Evolutionary conservation across 1,140 invertebrate species (phyloP), one percentile per base, ranked within the genome.

Genomic region (Phymorhynchus buccinoides): DNA sequence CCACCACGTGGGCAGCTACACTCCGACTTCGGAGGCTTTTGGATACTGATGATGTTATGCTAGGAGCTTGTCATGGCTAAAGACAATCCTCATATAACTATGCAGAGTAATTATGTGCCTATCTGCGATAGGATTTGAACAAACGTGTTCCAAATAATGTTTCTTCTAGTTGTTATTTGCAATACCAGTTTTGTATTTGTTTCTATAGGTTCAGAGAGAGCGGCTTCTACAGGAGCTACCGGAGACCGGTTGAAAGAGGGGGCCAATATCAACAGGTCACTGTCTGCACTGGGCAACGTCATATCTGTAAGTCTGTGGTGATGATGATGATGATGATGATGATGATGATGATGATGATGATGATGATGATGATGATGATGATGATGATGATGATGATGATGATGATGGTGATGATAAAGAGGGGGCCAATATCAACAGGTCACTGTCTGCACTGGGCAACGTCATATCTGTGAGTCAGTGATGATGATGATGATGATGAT

Each of bases 191-290:
- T 66, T 66, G 22, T 66, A 9, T 18, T 30, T 30, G 27, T 27
- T 16, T 18, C 22, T 1, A n/a, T 35, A 92, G 92, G 93, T 39
- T 94, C 93, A 71, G 95, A 95, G 90, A 90, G 95, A 87, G 95
- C 95, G 80, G 94, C 94, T 75, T 94, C 94, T 85, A 95, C 95
- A 48, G 95, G 94, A 18, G 95, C 95, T n/a, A 95, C 94, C 39
- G 95, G 95, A 30, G 95, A 96, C 85, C 89, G 95, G 52, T 90
- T 96, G 37, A 95, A 95, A 89, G 95, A 96, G 90, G 95, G 95
- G 80, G 95, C 95, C 37, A 95, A 95, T 73, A 96, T 96, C 86
- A 96, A 96, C 90, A 94, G 94, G 88, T 96, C 95, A 14, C 44
- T 56, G 37, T 95, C 95, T 9, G 95, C 94, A 44, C 90, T 96